Evolutionary conservation across 2,113 vertebrate genomes (phyloP), one percentile per base, ranked within the genome.

Genomic region (Rhynchomys soricoides): DNA sequence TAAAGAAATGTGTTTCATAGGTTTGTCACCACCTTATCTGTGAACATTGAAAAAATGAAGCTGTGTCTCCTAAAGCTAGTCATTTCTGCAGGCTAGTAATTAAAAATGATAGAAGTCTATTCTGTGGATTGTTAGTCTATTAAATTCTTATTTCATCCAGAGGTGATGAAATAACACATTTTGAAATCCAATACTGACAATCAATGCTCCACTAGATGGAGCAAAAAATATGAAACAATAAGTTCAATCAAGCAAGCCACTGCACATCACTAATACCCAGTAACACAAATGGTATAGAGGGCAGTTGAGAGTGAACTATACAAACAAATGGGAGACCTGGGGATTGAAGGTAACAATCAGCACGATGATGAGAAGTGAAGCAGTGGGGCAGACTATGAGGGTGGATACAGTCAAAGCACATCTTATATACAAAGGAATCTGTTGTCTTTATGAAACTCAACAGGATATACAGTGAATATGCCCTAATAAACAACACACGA

Each of bases 161-260:
- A 59, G 40, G 71, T 85, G 64, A 93, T 45, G n/a, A 96, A 97
- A 97, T 26, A 93, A 75, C 31, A 74, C 85, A 85, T 43, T 66
- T n/a, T 64, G 85, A 95, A 95, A 96, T 93, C 55, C 96, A 95
- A 50, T 86, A 88, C 74, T 95, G 64, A 79, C 73, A 89, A 94
- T 73, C 66, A 91, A n/a, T 52, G 34, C 11, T 95, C 48, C 34
- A 95, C 55, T 83, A 95, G 71, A 94, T 79, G 22, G 26, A 95
- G 48, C 89, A 93, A 96, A 64, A 93, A 89, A 79, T 81, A 94
- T 71, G 73, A 87, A 96, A 95, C 48, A 74, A 50, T 22, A 37
- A 94, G 75, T 87, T 90, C 52, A 50, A 86, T 40, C 89, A 95
- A 96, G 92, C 74, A 90, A 94, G 71, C 31, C 71, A 71, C 22